Evolutionary conservation across 2,888 invertebrate genomes (phyloP).

Genomic region (Odontothrips loti): DNA sequence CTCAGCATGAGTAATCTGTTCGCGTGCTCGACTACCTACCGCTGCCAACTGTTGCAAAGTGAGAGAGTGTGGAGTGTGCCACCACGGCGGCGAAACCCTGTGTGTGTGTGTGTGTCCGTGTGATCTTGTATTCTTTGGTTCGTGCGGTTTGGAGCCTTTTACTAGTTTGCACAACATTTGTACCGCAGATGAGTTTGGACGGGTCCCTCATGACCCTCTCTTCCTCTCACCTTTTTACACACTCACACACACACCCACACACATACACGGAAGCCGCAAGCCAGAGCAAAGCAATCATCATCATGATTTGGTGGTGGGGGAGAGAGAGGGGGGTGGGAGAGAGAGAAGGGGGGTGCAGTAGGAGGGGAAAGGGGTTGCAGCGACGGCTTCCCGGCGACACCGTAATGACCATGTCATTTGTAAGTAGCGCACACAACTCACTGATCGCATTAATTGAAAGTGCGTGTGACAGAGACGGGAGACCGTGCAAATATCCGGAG

Average conservation of each 20-base stretch:
- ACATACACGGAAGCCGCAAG: neutral
- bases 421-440: neutral
- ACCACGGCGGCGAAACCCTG: no score
- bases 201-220: no score
- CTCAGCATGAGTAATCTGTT: neutral
- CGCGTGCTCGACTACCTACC: neutral
- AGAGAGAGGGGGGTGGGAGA: no score
- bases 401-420: conserved; percentile 15
- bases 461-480: no score
- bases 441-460: neutral
- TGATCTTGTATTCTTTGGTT: no score
- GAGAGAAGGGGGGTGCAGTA: no score
- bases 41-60: conserved; percentile 6
- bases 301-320: no score
- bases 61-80: neutral
- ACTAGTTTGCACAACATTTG: conserved; percentile 13
- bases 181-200: conserved; percentile 7
- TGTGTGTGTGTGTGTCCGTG: no score
- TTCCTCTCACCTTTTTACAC: no score
- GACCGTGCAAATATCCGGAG: no score
- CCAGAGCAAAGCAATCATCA: neutral
- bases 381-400: neutral
- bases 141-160: conserved; percentile 36
- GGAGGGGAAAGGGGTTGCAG: neutral
- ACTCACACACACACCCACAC: no score